Evolutionary conservation across 2,113 vertebrate species (phyloP), one percentile per base, ranked within the genome.

Genomic region (Natator depressus): DNA sequence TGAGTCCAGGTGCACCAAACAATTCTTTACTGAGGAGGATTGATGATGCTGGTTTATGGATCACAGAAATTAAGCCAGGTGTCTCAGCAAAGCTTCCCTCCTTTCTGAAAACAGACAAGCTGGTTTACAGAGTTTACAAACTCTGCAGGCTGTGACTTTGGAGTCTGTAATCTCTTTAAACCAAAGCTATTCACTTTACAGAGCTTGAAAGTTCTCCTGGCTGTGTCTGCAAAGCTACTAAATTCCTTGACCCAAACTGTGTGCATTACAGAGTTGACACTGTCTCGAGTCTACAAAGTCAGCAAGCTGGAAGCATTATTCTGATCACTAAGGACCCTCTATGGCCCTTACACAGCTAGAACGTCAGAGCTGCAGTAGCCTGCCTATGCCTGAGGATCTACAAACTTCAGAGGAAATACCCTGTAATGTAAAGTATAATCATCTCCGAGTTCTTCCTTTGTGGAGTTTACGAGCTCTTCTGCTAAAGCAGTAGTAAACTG

Each of bases 181-280:
- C 20, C n/a, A 20, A 80, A 53, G 31, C 59, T 82, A n/a, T 55
- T 82, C 62, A 27, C 38, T 78, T 78, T 35, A 24, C 57, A 65
- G 55, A 86, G 59, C 0, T 72, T 14, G 51, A 31, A 35, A 51
- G 47, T 49, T 51, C 78, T 51, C 27, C 29, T 51, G 49, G 49
- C 49, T 35, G 7, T 9, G 75, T 14, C 57, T 76, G 4, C 2
- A 17, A 65, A 81, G 49, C 47, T 81, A 51, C 0, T 3, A 10
- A 25, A 47, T 12, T 46, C 2, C 50, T 8, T 62, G 50, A 85
- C 53, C 27, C 69, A 42, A 0, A 81, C 46, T 79, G 35, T 47
- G 76, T 0, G 0, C 46, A 57, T 9, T 42, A 86, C 75, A 25
- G 31, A 47, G 19, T 29, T 0, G 0, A 16, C 54, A 42, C 17